A percentile compares a stretch with the other conserved stretches of the same genome.
Evolutionary conservation across 1,140 invertebrate genomes (phyloP).

Genomic region (Meteorus sp.): DNA sequence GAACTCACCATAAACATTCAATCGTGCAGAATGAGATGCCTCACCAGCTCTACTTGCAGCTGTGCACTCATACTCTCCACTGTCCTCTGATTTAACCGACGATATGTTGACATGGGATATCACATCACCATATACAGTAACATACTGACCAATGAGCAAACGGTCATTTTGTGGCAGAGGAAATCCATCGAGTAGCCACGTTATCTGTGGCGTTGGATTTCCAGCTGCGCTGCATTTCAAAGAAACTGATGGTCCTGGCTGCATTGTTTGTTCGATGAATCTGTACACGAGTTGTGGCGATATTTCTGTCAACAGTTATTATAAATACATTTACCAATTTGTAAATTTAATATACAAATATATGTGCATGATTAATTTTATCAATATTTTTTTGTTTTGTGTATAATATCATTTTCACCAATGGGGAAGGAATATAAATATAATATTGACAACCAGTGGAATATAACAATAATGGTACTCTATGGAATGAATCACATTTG

Average conservation of each 20-base stretch:
- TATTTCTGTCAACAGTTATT: slow-evolving; percentile 57
- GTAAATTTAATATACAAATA: not conserved
- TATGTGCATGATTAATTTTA: not conserved
- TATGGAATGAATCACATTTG: too few species aligned
- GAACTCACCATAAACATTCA: slow-evolving; percentile 70
- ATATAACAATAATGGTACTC: too few species aligned
- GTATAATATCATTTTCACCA: too few species aligned
- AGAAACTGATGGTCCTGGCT: slow-evolving; percentile 63
- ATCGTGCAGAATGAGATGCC: slow-evolving; percentile 62
- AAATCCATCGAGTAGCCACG: slow-evolving; percentile 64
- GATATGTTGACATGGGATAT: slow-evolving; percentile 76
- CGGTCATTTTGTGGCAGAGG: slow-evolving; percentile 64
- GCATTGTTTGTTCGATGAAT: slow-evolving; percentile 65
- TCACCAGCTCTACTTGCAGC: slow-evolving; percentile 69
- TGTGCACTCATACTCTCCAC: slow-evolving; percentile 72
- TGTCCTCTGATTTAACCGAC: slow-evolving; percentile 69
- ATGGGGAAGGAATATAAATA: too few species aligned
- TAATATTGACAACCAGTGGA: too few species aligned
- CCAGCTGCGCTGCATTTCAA: slow-evolving; percentile 68
- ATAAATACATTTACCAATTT: not conserved
- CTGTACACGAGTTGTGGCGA: slow-evolving; percentile 61
- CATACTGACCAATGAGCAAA: slow-evolving; percentile 68
- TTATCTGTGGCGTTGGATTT: slow-evolving; percentile 67
- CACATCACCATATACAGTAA: slow-evolving; percentile 69
- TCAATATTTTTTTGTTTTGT: too few species aligned